Percentiles rank a stretch among this genome's conserved stretches.
Evolutionary conservation across 2,113 vertebrate genomes (phyloP).

Genomic region (Plecturocebus donacophilus): DNA sequence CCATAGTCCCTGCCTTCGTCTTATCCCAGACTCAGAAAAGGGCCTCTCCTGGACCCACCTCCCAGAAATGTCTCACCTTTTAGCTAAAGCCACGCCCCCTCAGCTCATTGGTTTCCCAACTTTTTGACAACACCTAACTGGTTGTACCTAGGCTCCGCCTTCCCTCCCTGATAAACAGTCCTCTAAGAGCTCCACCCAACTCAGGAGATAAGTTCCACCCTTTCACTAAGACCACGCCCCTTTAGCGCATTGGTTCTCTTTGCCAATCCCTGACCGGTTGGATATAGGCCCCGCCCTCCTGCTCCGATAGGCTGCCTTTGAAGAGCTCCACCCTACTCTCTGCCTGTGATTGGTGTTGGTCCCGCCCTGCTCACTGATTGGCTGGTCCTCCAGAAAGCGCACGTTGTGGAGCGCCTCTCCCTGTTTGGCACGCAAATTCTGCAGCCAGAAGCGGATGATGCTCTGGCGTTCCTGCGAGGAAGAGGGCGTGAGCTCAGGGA

Average conservation of each 20-base stretch:
- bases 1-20: constrained; percentile 33
- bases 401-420: constrained; percentile 96
- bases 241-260: not conserved
- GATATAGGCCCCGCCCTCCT: not conserved
- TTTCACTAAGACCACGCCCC: constrained; percentile 85
- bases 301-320: not conserved
- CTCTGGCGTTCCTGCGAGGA: constrained; percentile 93
- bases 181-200: not conserved
- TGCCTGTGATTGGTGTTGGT: not conserved
- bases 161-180: not conserved
- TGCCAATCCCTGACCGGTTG: not conserved
- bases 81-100: constrained; percentile 84
- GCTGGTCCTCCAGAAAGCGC: constrained; percentile 97
- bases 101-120: not conserved
- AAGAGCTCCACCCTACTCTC: not conserved
- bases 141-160: not conserved
- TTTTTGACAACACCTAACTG: not conserved
- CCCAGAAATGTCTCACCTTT: constrained; percentile 90
- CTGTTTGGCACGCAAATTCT: constrained; percentile 96
- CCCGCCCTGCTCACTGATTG: constrained; percentile 92
- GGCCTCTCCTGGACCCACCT: constrained; percentile 78
- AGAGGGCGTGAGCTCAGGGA: not conserved
- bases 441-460: constrained; percentile 97
- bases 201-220: constrained; percentile 87
- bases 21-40: constrained; percentile 51